phyloP scores from a whole-genome alignment of 2,888 invertebrate species.

The Agrochola macilenta region DNA sequence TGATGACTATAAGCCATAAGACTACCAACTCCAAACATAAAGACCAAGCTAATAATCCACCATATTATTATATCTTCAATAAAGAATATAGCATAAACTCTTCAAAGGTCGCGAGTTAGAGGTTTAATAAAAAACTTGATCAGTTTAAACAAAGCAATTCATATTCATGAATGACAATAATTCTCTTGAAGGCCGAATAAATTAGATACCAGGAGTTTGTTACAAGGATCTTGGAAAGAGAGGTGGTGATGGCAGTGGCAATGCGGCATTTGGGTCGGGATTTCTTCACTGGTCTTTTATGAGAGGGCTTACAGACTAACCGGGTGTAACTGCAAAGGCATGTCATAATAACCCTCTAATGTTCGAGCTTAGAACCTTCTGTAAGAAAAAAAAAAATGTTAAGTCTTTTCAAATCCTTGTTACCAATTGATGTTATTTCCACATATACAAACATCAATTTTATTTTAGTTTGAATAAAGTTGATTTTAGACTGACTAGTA shows the following conservation, averaged over 20 bases:
- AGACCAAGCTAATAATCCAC: conserved; percentile 43
- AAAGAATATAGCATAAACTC: conserved; percentile 66
- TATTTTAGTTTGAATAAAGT: too few relatives aligned
- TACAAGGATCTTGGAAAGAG: conserved; percentile 33
- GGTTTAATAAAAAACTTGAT: conserved; percentile 77
- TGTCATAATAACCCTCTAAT: too few relatives aligned
- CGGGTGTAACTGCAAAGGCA: background rate
- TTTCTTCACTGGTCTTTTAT: background rate
- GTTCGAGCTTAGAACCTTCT: too few relatives aligned
- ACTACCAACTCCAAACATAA: conserved; percentile 16
- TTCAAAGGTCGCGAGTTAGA: conserved; percentile 36
- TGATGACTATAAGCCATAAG: background rate
- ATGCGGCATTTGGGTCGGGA: conserved; percentile 11
- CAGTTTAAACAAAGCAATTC: conserved; percentile 80
- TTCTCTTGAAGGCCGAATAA: conserved; percentile 68
- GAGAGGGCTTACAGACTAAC: background rate
- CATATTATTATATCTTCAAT: conserved; percentile 57
- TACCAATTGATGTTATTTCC: too few relatives aligned
- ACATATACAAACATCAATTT: too few relatives aligned
- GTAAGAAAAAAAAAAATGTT: too few relatives aligned
- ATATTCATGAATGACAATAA: conserved; percentile 81
- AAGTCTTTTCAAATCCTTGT: too few relatives aligned
- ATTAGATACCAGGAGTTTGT: conserved; percentile 65
- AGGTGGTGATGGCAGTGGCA: background rate
- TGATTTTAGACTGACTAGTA: too few relatives aligned